Conservation (phyloP, 2,113 vertebrate species). For the Pachycephala philippinensis region DNA sequence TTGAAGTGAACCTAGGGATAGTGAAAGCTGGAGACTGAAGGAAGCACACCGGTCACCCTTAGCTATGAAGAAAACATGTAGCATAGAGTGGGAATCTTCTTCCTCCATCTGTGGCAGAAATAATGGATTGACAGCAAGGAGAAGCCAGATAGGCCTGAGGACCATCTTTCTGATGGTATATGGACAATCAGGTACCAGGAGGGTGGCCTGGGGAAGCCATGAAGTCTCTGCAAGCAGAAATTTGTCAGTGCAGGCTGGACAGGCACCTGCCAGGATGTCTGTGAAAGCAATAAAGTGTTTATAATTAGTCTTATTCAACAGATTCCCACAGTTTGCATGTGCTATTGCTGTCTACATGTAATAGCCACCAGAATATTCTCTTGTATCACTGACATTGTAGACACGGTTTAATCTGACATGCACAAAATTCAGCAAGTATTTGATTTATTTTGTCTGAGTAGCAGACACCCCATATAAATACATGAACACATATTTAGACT, state of each 20-base stretch:
- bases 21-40: not conserved
- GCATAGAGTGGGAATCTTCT: not conserved
- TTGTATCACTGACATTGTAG: not conserved
- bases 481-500: not conserved
- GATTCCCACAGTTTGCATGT: not conserved
- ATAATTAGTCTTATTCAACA: not conserved
- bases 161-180: not conserved
- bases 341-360: not conserved
- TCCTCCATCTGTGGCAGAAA: not conserved
- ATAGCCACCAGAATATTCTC: not conserved
- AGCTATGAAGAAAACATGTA: not conserved
- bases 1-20: not conserved
- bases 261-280: not conserved
- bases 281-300: not conserved
- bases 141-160: not conserved
- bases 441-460: not conserved
- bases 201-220: not conserved
- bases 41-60: not conserved
- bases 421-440: conserved; percentile 24
- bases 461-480: not conserved
- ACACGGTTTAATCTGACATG: not conserved
- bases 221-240: not conserved
- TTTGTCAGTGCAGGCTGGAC: not conserved
- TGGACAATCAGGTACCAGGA: not conserved
- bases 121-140: not conserved